Conservation (phyloP, 2,113 vertebrate genomes). For the Sphyrna mokarran region DNA sequence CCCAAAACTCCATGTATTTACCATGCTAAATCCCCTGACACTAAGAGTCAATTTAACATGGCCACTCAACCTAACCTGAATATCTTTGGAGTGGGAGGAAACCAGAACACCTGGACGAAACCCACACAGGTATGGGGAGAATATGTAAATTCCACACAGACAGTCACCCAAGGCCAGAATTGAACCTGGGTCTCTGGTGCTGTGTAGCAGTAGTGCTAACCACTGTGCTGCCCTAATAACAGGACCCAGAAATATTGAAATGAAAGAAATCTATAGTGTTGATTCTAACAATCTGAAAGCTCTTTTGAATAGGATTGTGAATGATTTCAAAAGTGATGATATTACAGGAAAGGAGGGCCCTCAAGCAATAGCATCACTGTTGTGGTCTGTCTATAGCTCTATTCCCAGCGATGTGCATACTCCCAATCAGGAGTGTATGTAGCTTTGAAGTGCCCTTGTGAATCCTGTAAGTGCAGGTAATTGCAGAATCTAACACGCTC, state of each 20-base stretch:
- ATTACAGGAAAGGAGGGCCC: background rate
- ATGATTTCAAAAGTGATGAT: background rate
- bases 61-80: too few relatives aligned
- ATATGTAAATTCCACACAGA: too few relatives aligned
- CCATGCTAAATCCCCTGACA: too few relatives aligned
- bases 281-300: background rate
- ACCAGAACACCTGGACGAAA: too few relatives aligned
- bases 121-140: too few relatives aligned
- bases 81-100: too few relatives aligned
- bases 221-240: too few relatives aligned
- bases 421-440: background rate
- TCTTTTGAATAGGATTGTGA: background rate
- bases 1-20: too few relatives aligned
- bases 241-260: background rate
- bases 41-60: too few relatives aligned
- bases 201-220: too few relatives aligned
- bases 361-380: background rate
- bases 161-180: too few relatives aligned
- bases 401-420: background rate
- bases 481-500: background rate
- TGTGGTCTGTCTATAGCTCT: background rate
- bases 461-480: background rate
- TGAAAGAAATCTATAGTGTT: background rate
- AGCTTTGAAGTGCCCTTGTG: background rate
- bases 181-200: too few relatives aligned